Base-by-base conservation (phyloP, 2,888 invertebrate species). In the Brenthis ino region DNA sequence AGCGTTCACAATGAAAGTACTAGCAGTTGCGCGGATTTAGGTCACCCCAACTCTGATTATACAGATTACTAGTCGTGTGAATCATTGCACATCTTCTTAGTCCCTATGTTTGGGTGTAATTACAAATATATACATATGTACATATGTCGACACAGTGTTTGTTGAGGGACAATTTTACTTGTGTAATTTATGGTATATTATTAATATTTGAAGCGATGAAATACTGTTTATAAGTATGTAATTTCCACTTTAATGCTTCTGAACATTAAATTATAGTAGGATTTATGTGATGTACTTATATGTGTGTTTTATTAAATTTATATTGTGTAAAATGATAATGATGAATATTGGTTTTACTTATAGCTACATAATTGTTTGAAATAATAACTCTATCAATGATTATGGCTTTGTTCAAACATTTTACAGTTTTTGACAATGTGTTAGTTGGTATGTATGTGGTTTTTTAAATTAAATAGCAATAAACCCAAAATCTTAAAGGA, bases 1-100 rank as follows among this genome's bases (percentile, higher is more conserved):
- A 43, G 86, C 87, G 87, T 89, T 88, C 88, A 91, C 92, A 93
- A 92, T 91, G 91, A 92, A 91, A 91, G 92, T 91, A 91, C 89
- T 86, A 84, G 86, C 82, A 85, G 85, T 91, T 91, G 90, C 89
- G 84, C 80, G 88, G 89, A 93, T 91, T 92, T 92, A 85, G 92
- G 92, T 93, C 92, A 92, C 83, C 79, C 86, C 85, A 89, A 90
- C 88, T 91, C 89, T 91, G 91, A 92, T 93, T 91, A 89, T 86
- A 88, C 89, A 91, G 91, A 93, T 92, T 91, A 90, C 85, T 82
- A 86, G 79, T 80, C 86, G 88, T 89, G 91, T 92, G 92, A 92
- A 89, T 91, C 91, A 91, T 84, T 84, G 85, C 84, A 85, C 88
- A 87, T 91, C 89, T 87, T 88, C 84, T 85, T 54, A 43, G 54